Evolutionary conservation across 2,888 invertebrate genomes (phyloP), one percentile per base, ranked within the genome.

Genomic region (Cantharis rustica): DNA sequence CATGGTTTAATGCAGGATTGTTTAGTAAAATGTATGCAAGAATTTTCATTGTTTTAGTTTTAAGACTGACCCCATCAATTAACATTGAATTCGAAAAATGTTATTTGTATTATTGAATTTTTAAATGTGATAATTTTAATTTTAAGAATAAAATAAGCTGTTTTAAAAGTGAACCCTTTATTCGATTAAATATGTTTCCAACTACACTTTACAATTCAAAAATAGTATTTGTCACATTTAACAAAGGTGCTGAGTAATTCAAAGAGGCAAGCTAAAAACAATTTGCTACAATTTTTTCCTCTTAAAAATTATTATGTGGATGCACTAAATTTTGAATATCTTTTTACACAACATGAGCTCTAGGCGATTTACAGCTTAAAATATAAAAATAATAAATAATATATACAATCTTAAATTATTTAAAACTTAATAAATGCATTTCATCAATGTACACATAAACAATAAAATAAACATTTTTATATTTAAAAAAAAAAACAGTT

Each of bases 381-480:
- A 68, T 71, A 66, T 66, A 76, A 77, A 77, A 77, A 77, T 74
- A 77, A 77, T 77, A 77, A 71, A 74, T 74, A 72, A 74, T 16
- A 47, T 72, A 76, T 69, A 77, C 77, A 77, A 31, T 61, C 74
- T 74, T 74, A 77, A 10, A 69, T 17, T 68, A 66, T 66, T 66
- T 66, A 66, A 66, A 66, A 66, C 23, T 66, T 74, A 74, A 47
- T 77, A 77, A 77, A 77, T 77, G 77, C 77, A 63, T 77, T 62
- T 71, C 68, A 63, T 11, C 61, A 68, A 74, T 27, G 17, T 70
- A 27, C 17, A 16, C 16, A 69, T 69, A 74, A 63, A 69, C 69
- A 64, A 26, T 69, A 23, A 69, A 66, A 31, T 71, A 76, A 76
- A 73, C 69, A 47, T 10, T 66, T 16, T 61, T 13, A 11, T 66